These are phyloP conservation scores for Parambassis ranga DNA, from an alignment of 2,797 vertebrate species.

Conservation along the genomic window DNA sequence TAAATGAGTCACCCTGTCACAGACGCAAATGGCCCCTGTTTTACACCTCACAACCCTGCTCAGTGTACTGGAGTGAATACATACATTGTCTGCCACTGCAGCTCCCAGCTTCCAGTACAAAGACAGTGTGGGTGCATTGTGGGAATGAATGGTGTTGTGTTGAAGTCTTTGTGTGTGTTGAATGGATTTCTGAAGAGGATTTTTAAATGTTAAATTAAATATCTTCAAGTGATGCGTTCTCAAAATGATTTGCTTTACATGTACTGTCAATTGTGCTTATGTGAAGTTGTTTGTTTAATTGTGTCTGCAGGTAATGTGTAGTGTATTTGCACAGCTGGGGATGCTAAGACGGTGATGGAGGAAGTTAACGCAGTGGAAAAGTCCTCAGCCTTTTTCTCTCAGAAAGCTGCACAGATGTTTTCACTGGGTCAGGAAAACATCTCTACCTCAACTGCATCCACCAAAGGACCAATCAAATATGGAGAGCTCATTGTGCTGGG, in stretches of 20 bases:
- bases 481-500: conserved; percentile 95
- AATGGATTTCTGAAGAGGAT: not conserved
- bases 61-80: conserved; percentile 42
- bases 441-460: conserved; percentile 71
- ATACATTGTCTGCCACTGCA: conserved; percentile 18
- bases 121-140: conserved; percentile 38
- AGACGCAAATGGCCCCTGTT: not conserved
- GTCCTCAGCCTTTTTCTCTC: not conserved
- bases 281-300: not conserved
- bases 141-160: conserved; percentile 2
- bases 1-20: conserved; percentile 31
- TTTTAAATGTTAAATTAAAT: conserved; percentile 2
- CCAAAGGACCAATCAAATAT: conserved; percentile 89
- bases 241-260: not conserved
- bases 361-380: not conserved
- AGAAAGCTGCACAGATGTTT: conserved; percentile 54
- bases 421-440: conserved; percentile 88
- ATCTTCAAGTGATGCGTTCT: not conserved
- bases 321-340: conserved; percentile 9
- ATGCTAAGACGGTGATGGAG: conserved; percentile 44
- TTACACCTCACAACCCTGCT: conserved; percentile 37
- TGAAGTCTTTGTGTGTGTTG: conserved; percentile 5
- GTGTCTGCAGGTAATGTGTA: conserved; percentile 35
- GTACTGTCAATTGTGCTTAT: not conserved
- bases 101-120: conserved; percentile 6